Evolutionary conservation across 2,888 invertebrate species (phyloP).

Genomic region (Diloba caeruleocephala): DNA sequence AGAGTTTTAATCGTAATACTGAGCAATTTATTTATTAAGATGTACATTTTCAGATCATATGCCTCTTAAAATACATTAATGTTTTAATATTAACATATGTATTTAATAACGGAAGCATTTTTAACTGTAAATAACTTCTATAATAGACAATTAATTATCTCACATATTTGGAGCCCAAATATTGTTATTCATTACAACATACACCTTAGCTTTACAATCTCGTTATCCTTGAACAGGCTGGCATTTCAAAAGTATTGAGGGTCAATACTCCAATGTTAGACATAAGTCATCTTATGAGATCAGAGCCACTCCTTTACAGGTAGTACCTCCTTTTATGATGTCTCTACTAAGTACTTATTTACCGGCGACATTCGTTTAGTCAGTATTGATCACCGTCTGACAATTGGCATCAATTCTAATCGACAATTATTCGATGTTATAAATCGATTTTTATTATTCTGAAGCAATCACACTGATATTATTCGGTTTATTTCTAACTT

Average conservation of each 20-base stretch:
- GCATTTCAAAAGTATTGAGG: slow-evolving; percentile 40
- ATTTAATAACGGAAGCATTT: too few relatives aligned
- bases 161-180: not conserved
- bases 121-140: too few relatives aligned
- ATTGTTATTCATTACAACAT: slow-evolving; percentile 4
- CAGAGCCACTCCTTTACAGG: slow-evolving; percentile 52
- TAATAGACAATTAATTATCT: not conserved
- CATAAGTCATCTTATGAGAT: slow-evolving; percentile 58
- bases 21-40: not conserved
- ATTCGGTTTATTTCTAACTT: too few relatives aligned
- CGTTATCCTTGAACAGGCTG: slow-evolving; percentile 44
- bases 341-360: slow-evolving; percentile 36
- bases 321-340: slow-evolving; percentile 35
- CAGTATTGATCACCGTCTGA: slow-evolving; percentile 42
- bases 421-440: slow-evolving; percentile 12
- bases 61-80: too few relatives aligned
- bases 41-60: too few relatives aligned
- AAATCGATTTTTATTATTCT: slow-evolving; percentile 15
- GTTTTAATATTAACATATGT: too few relatives aligned
- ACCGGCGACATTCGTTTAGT: slow-evolving; percentile 47
- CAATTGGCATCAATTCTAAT: slow-evolving; percentile 40
- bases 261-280: slow-evolving; percentile 47
- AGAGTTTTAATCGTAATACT: slow-evolving; percentile 8
- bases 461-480: too few relatives aligned
- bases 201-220: slow-evolving; percentile 19